These are phyloP conservation scores for Dicaeum eximium DNA, from an alignment of 2,113 vertebrate species.

Conservation along the genomic window DNA sequence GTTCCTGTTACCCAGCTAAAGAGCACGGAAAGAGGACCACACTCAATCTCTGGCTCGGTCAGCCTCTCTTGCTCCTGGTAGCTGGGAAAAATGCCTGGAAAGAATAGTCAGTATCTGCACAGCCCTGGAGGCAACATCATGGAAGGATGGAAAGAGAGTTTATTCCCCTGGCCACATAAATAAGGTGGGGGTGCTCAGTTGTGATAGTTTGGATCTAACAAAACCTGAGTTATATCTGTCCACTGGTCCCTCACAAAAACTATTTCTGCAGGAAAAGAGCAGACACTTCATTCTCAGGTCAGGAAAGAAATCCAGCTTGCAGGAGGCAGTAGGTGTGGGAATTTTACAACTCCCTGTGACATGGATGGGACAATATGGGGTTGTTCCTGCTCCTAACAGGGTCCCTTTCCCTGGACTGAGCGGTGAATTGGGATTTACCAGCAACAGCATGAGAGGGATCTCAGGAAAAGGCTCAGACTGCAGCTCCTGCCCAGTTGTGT, in stretches of 20 bases:
- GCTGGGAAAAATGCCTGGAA: neutral
- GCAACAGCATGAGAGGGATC: neutral
- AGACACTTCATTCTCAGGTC: neutral
- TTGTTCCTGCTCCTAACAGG: neutral
- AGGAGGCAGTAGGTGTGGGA: neutral
- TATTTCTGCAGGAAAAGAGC: neutral
- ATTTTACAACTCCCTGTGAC: neutral
- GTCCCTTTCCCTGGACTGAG: neutral
- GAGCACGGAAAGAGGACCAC: neutral
- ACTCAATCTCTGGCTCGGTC: neutral
- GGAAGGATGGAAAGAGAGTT: neutral
- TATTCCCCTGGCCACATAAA: neutral
- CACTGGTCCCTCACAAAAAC: neutral
- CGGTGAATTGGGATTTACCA: neutral
- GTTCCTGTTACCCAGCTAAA: neutral
- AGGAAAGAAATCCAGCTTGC: neutral
- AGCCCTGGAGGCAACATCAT: neutral
- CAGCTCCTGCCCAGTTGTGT: neutral
- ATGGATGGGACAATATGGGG: neutral
- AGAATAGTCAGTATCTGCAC: neutral
- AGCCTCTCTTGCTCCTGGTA: neutral
- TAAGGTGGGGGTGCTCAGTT: neutral
- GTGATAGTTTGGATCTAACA: neutral
- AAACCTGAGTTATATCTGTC: neutral
- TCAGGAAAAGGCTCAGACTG: neutral